A percentile compares a stretch with the other conserved stretches of the same genome.
Evolutionary conservation across 2,888 invertebrate genomes (phyloP).

Genomic region (Caradrina clavipalpis): DNA sequence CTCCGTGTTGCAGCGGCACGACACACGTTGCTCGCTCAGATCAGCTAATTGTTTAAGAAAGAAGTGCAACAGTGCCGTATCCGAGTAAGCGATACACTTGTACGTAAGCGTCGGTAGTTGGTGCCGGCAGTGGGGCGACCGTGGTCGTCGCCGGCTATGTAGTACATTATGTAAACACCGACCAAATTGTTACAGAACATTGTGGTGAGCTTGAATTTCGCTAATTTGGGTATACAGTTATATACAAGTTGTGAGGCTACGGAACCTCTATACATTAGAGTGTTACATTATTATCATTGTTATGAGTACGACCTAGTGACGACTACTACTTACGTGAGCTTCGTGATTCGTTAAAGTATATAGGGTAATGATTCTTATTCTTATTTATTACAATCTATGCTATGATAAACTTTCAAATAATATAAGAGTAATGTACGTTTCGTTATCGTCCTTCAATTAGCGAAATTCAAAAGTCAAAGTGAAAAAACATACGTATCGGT

Average conservation of each 20-base stretch:
- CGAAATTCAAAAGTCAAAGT: constrained; percentile 54
- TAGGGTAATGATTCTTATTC: constrained; percentile 24
- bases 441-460: constrained; percentile 38
- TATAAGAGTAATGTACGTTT: constrained; percentile 3
- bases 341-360: constrained; percentile 32
- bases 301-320: constrained; percentile 31
- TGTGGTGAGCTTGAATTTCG: constrained; percentile 45
- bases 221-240: constrained; percentile 45
- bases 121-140: too few species aligned
- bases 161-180: constrained; percentile 16
- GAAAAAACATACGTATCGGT: too few species aligned
- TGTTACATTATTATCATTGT: constrained; percentile 19
- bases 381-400: constrained; percentile 27
- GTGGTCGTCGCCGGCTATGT: too few species aligned
- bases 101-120: too few species aligned
- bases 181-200: constrained; percentile 30
- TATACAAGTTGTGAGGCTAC: constrained; percentile 37
- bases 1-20: too few species aligned
- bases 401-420: constrained; percentile 10
- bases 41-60: not conserved
- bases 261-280: not conserved
- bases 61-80: constrained; percentile 7
- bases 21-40: not conserved
- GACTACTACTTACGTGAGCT: constrained; percentile 15
- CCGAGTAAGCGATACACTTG: constrained; percentile 2